A percentile compares a stretch with the other conserved stretches of the same genome.
Evolutionary conservation across 2,797 vertebrate genomes (phyloP).

Genomic region (Selene dorsalis): DNA sequence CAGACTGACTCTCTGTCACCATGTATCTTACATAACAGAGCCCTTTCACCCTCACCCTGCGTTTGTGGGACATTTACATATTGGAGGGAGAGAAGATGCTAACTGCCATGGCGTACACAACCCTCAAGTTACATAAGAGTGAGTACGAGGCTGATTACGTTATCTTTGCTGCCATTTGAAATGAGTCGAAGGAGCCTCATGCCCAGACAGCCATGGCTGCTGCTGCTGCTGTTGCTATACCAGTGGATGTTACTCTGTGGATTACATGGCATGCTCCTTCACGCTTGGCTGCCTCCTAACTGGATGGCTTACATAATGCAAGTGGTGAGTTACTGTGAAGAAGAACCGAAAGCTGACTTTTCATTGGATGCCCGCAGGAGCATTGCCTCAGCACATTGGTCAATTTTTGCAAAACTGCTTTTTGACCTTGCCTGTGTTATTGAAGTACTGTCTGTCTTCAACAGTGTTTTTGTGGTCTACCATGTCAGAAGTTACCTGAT

Average conservation of each 20-base stretch:
- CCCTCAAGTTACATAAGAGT: slow-evolving; percentile 92
- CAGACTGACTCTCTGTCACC: slow-evolving; percentile 31
- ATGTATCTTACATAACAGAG: slow-evolving; percentile 82
- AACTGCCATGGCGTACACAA: slow-evolving; percentile 88
- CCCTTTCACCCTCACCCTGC: slow-evolving; percentile 89
- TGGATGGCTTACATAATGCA: slow-evolving; percentile 75
- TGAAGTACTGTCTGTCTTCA: not conserved
- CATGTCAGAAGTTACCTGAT: not conserved
- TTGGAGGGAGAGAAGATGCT: slow-evolving; percentile 88
- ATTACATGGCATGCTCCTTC: slow-evolving; percentile 54
- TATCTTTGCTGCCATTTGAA: slow-evolving; percentile 11
- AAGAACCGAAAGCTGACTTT: slow-evolving; percentile 62
- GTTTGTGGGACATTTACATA: slow-evolving; percentile 91
- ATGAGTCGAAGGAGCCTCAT: slow-evolving; percentile 34
- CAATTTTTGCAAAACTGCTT: slow-evolving; percentile 9
- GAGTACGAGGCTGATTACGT: slow-evolving; percentile 71
- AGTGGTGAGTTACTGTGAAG: slow-evolving; percentile 74
- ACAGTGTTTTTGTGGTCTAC: not conserved
- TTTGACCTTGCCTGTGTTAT: not conserved
- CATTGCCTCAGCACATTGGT: slow-evolving; percentile 34
- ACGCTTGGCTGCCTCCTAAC: slow-evolving; percentile 65
- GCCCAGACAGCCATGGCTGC: slow-evolving; percentile 33
- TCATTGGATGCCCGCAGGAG: slow-evolving; percentile 63
- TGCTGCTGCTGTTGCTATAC: slow-evolving; percentile 60
- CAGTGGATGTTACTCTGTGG: slow-evolving; percentile 34